Evolutionary conservation across 2,797 vertebrate species (phyloP).

Genomic region (Arrhamphus sclerolepis): DNA sequence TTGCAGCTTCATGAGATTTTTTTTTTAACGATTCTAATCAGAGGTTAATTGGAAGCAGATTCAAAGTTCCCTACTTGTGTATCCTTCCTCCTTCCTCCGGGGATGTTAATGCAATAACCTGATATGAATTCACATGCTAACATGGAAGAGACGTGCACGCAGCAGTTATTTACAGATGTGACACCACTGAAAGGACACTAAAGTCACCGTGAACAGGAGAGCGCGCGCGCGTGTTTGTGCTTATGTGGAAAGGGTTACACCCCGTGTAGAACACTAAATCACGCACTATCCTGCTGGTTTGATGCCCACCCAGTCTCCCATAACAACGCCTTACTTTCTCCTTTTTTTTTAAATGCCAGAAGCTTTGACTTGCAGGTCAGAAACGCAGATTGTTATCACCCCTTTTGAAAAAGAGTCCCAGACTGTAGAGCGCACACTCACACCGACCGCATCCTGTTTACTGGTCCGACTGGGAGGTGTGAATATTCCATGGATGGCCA

Average conservation of each 20-base stretch:
- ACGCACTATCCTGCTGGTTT: conserved; percentile 17
- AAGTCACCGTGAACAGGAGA: not conserved
- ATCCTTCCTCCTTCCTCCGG: conserved; percentile 2
- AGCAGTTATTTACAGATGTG: conserved; percentile 11
- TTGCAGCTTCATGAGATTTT: conserved; percentile 10
- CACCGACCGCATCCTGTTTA: conserved; percentile 71
- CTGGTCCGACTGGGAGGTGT: conserved; percentile 57
- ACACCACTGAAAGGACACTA: conserved; percentile 31
- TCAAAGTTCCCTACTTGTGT: not conserved
- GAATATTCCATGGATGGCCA: conserved; percentile 46
- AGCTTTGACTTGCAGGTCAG: conserved; percentile 33
- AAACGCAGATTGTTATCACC: conserved; percentile 41
- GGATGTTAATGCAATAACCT: conserved; percentile 3
- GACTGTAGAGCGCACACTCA: conserved; percentile 30
- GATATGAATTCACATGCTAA: conserved; percentile 24
- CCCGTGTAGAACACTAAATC: conserved; percentile 48
- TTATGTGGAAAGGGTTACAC: not conserved
- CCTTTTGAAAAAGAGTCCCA: conserved; percentile 8
- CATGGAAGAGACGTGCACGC: not conserved
- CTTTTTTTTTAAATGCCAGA: conserved; percentile 46
- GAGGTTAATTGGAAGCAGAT: conserved; percentile 41
- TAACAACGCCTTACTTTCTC: too few species aligned
- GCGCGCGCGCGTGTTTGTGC: too few species aligned
- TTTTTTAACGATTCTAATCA: conserved; percentile 15
- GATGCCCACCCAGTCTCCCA: conserved; percentile 24